These are phyloP conservation scores for Dicrostonyx torquatus DNA, from an alignment of 2,797 vertebrate genomes.

Conservation along the genomic window DNA sequence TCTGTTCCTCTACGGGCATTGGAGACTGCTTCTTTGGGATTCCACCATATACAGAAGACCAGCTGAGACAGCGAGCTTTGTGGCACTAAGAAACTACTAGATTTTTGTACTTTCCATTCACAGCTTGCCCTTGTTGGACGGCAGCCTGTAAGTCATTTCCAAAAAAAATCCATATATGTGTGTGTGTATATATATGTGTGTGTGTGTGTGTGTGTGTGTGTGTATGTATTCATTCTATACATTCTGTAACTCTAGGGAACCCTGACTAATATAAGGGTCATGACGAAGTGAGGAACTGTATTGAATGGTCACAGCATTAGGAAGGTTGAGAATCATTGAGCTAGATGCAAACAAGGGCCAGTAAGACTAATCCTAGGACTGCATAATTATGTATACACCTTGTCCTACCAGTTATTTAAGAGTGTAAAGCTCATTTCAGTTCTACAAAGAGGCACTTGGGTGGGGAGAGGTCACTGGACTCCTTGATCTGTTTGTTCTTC, in stretches of 20 bases:
- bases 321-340: not conserved
- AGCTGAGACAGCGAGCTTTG: not conserved
- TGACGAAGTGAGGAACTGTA: not conserved
- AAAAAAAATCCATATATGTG: not conserved
- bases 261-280: not conserved
- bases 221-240: not conserved
- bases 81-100: not conserved
- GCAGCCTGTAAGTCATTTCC: not conserved
- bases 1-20: not conserved
- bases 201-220: accelerated
- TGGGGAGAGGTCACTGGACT: not conserved
- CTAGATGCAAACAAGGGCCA: not conserved
- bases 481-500: not conserved
- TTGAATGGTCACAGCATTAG: not conserved
- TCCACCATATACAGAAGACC: not conserved
- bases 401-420: not conserved
- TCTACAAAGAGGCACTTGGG: too few relatives aligned
- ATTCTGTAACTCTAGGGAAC: not conserved
- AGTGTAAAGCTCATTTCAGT: not conserved
- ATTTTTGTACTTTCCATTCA: not conserved
- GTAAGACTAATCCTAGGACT: not conserved
- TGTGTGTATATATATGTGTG: not conserved
- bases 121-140: not conserved
- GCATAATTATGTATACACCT: not conserved
- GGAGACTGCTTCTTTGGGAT: not conserved